Evolutionary conservation across 1,140 invertebrate genomes (phyloP).

Genomic region (Homalodisca vitripennis): DNA sequence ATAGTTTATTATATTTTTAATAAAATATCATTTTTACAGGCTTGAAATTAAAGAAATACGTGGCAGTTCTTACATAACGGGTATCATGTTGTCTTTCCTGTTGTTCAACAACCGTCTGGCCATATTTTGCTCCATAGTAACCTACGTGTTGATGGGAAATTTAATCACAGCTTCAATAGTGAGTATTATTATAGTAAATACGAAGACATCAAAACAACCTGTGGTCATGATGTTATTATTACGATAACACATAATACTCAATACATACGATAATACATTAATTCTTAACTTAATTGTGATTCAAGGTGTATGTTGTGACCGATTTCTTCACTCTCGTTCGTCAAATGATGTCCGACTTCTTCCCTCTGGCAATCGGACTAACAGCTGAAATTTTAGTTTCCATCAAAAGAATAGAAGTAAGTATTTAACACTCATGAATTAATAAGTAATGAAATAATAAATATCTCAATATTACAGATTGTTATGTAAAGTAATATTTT

Average conservation of each 20-base stretch:
- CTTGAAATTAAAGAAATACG: slow-evolving; percentile 62
- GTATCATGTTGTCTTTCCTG: slow-evolving; percentile 70
- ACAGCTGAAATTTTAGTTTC: slow-evolving; percentile 63
- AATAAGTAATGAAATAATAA: no score
- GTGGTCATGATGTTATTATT: no score
- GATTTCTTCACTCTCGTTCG: slow-evolving; percentile 71
- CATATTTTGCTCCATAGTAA: slow-evolving; percentile 74
- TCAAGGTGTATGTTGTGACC: slow-evolving; percentile 67
- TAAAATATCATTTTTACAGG: slow-evolving; percentile 45
- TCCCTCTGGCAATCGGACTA: slow-evolving; percentile 63
- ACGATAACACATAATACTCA: no score
- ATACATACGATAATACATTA: no score
- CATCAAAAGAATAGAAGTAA: slow-evolving; percentile 57
- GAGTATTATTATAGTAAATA: no score
- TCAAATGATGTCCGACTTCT: slow-evolving; percentile 69
- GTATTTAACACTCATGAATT: no score
- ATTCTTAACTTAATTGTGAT: no score
- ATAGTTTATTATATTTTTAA: no score
- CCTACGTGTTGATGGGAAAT: slow-evolving; percentile 69
- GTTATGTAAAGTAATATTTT: no score
- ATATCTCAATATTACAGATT: no score
- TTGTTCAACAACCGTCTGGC: slow-evolving; percentile 75
- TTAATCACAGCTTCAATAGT: slow-evolving; percentile 75
- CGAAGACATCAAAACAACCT: no score
- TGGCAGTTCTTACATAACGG: slow-evolving; percentile 67